A percentile compares a stretch with the other conserved stretches of the same genome.
These are phyloP conservation scores for Formica aserva DNA, from an alignment of 2,888 invertebrate species.

Conservation along the genomic window DNA sequence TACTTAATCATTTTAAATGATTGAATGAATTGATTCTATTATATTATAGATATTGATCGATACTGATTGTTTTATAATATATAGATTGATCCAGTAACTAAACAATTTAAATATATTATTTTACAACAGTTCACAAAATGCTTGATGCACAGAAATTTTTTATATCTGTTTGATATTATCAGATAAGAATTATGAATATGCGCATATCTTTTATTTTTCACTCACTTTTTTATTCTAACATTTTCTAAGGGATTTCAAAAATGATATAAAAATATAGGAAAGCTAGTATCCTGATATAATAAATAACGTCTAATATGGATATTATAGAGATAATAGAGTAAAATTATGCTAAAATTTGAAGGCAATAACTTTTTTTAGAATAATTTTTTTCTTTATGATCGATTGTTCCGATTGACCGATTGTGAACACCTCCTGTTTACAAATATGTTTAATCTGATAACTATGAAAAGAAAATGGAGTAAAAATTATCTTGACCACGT, in stretches of 20 bases:
- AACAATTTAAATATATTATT: not conserved
- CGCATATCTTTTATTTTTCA: not conserved
- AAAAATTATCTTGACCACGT: slow-evolving; percentile 16
- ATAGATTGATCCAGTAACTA: not conserved
- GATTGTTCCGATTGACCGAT: not conserved
- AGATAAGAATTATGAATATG: not conserved
- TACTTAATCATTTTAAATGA: not conserved
- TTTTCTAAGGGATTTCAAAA: not conserved
- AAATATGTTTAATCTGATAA: not conserved
- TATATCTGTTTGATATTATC: not conserved
- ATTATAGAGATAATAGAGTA: not conserved
- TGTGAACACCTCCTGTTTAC: not conserved
- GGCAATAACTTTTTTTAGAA: not conserved
- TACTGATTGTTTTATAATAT: not conserved
- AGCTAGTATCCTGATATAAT: not conserved
- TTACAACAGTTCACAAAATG: not conserved
- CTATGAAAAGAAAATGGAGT: not conserved
- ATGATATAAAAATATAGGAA: not conserved
- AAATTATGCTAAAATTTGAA: not conserved
- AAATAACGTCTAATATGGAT: not conserved
- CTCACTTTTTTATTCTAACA: not conserved
- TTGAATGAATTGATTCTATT: too few species aligned
- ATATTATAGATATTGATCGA: not conserved
- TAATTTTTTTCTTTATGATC: not conserved
- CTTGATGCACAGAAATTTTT: not conserved